Evolutionary conservation across 2,888 invertebrate genomes (phyloP).

Genomic region (Halocaridina rubra): DNA sequence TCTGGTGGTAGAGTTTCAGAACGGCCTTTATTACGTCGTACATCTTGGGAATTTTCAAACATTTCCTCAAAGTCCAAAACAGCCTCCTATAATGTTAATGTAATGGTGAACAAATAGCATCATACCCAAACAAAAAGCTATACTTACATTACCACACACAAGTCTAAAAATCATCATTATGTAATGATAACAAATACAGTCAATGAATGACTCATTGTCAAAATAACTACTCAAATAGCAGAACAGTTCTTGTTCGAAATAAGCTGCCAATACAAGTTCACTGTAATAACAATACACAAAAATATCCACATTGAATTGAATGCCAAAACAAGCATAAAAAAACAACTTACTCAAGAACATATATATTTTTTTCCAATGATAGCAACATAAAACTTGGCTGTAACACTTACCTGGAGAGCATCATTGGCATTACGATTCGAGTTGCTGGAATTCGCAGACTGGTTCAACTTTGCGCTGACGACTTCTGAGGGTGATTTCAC

Average conservation of each 20-base stretch:
- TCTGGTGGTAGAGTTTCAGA: conserved; percentile 39
- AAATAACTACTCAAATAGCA: too few relatives aligned
- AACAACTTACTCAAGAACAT: too few relatives aligned
- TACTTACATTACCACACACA: not conserved
- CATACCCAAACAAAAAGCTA: not conserved
- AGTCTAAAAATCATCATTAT: not conserved
- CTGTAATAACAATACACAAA: too few relatives aligned
- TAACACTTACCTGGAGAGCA: conserved; percentile 47
- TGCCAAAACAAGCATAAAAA: too few relatives aligned
- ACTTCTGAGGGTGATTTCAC: conserved; percentile 40
- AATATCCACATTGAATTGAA: too few relatives aligned
- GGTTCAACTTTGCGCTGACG: conserved; percentile 15
- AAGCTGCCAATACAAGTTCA: too few relatives aligned
- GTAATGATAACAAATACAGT: not conserved
- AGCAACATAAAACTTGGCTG: too few relatives aligned
- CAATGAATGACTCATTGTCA: not conserved
- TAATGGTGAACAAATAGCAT: not conserved
- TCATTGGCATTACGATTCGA: conserved; percentile 21
- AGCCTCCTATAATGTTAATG: conserved; percentile 55
- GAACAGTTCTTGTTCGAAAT: too few relatives aligned
- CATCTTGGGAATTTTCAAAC: conserved; percentile 55
- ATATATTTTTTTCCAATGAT: too few relatives aligned
- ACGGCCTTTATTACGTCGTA: not conserved
- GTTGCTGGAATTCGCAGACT: not conserved
- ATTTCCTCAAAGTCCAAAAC: conserved; percentile 65